A percentile compares a stretch with the other conserved stretches of the same genome.
phyloP scores from a whole-genome alignment of 1,140 invertebrate genomes.

The Maconellicoccus hirsutus region DNA sequence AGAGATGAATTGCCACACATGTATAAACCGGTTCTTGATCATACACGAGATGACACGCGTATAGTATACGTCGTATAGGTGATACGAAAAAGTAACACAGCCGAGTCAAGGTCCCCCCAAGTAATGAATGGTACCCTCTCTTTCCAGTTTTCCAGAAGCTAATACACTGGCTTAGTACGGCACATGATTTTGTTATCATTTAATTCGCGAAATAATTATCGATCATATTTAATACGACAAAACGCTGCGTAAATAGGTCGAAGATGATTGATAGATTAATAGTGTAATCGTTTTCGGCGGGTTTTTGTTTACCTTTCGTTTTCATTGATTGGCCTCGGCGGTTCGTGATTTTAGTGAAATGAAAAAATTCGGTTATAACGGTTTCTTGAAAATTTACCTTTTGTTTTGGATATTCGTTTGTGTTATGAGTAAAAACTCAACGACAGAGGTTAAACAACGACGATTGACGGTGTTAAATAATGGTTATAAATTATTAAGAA shows the following conservation, averaged over 20 bases:
- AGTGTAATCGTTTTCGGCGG: background rate
- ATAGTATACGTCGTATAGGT: background rate
- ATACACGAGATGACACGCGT: background rate
- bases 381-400: background rate
- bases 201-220: slow-evolving; percentile 4
- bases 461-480: background rate
- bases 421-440: background rate
- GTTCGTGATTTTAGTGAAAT: background rate
- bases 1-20: too few species aligned
- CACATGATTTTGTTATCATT: background rate
- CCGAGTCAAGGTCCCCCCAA: background rate
- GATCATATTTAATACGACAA: background rate
- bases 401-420: background rate
- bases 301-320: background rate
- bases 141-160: background rate
- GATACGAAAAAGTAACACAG: background rate
- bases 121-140: background rate
- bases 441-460: background rate
- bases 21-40: too few species aligned
- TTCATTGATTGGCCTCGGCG: background rate
- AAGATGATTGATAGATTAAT: background rate
- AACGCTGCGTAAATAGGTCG: background rate
- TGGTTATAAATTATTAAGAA: slow-evolving; percentile 11
- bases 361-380: background rate
- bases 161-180: background rate